These are phyloP conservation scores for Synodontis membranacea DNA, from an alignment of 2,113 vertebrate species.

Conservation along the genomic window DNA sequence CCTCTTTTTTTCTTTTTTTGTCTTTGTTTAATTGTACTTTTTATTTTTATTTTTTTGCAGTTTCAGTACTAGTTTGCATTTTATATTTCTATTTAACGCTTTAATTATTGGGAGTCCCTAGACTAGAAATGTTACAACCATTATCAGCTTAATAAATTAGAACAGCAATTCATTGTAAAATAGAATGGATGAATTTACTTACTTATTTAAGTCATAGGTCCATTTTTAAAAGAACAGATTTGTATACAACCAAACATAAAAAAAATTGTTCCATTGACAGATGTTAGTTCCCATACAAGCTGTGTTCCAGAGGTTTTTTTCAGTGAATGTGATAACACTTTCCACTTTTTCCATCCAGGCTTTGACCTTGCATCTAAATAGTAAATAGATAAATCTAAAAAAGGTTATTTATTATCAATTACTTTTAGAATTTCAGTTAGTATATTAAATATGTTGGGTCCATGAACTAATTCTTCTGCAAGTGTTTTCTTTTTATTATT, in stretches of 20 bases:
- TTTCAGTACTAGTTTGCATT: background rate
- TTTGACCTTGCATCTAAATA: background rate
- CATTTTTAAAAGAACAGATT: background rate
- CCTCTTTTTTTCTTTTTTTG: background rate
- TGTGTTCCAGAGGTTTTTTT: background rate
- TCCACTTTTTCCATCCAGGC: background rate
- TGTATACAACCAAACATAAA: background rate
- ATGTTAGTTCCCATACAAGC: slow-evolving; percentile 15
- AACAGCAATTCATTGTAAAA: background rate
- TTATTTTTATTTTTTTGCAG: background rate
- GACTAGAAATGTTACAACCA: background rate
- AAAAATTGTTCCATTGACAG: background rate
- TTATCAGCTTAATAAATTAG: too few species aligned
- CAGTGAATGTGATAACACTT: background rate
- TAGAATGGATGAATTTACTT: background rate
- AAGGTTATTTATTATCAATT: background rate
- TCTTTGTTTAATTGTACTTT: background rate
- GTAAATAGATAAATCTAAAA: background rate
- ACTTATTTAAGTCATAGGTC: background rate
- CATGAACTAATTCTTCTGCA: background rate
- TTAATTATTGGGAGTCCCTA: background rate
- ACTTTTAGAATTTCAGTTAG: background rate
- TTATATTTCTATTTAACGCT: too few species aligned
- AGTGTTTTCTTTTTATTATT: background rate
- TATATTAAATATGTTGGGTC: background rate